Evolutionary conservation across 1,140 invertebrate species (phyloP).

Genomic region (Drosophila tristis): DNA sequence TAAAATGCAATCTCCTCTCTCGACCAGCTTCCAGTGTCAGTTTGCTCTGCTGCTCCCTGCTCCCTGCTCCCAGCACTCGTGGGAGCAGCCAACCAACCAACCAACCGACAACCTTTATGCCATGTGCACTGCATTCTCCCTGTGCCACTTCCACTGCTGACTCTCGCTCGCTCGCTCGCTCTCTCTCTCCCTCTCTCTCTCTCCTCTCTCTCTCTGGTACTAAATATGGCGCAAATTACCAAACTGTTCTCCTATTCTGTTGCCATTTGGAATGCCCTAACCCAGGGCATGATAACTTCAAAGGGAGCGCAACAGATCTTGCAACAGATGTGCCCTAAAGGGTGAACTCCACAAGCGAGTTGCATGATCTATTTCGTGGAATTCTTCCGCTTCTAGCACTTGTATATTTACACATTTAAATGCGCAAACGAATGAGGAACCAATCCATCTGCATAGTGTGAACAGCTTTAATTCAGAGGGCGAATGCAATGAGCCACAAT

Average conservation of each 20-base stretch:
- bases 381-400: too few species aligned
- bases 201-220: background rate
- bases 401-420: too few species aligned
- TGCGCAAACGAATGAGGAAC: too few species aligned
- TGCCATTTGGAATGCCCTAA: background rate
- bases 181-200: too few species aligned
- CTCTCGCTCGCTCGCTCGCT: background rate
- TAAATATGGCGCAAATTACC: slow-evolving; percentile 20
- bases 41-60: background rate
- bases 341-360: too few species aligned
- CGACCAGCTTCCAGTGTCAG: background rate
- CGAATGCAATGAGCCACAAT: too few species aligned
- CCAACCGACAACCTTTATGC: slow-evolving; percentile 33
- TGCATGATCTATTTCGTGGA: too few species aligned
- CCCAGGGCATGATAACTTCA: too few species aligned
- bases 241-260: slow-evolving; percentile 22
- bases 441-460: too few species aligned
- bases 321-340: background rate
- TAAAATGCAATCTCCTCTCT: slow-evolving; percentile 26
- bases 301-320: background rate
- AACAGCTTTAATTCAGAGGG: too few species aligned
- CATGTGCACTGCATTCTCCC: slow-evolving; percentile 13
- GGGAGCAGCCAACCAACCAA: slow-evolving; percentile 46
- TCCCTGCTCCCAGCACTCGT: slow-evolving; percentile 27
- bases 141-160: slow-evolving; percentile 3